Base-by-base conservation (phyloP, 2,888 invertebrate genomes). In the Thereva unica region DNA sequence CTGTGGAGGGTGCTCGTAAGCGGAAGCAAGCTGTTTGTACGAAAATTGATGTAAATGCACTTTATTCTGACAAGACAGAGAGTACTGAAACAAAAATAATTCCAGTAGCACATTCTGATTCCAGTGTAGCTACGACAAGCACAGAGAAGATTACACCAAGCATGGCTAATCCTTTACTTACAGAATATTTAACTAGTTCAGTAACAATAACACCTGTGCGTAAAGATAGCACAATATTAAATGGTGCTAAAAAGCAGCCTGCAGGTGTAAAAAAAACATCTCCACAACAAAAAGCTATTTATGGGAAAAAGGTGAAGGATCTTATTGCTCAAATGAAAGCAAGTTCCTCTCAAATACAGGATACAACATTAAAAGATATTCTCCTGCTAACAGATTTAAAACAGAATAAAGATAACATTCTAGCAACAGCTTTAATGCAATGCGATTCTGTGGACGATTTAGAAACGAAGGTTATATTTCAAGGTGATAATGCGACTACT, bases 301-400 rank as follows among this genome's bases (percentile, higher is more conserved):
- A 49, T 9, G 23, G 50, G 4, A 61, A 61, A 49, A 61, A 61
- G 34, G 50, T 61, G 2, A 61, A 61, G 50, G 61, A 61, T 61
- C 61, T 50, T 6, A 49, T 61, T 34, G 10, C 45, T 10, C 50
- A 61, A 34, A n/a, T 61, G 35, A 49, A 61, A 40, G 34, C 12
- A 9, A 49, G 42, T 49, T 55, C 41, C 10, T 54, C 54, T 4
- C 38, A 38, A 41, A 41, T 61, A 50, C 40, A 40, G 34, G 61
- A 61, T 50, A 7, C 61, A 4, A 61, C 45, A 4, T 40, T 61
- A 6, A 47, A 50, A 12, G 45, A 41, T 5, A n/a, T 61, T 23
- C 34, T 61, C 38, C 49, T 34, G 49, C 41, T 61, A 34, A 49
- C 49, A n/a, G 50, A 49, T 40, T 40, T 41, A 9, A 50, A 23